These are phyloP conservation scores for Hirtodrosophila histrioides DNA, from an alignment of 2,888 invertebrate species.

Conservation along the genomic window DNA sequence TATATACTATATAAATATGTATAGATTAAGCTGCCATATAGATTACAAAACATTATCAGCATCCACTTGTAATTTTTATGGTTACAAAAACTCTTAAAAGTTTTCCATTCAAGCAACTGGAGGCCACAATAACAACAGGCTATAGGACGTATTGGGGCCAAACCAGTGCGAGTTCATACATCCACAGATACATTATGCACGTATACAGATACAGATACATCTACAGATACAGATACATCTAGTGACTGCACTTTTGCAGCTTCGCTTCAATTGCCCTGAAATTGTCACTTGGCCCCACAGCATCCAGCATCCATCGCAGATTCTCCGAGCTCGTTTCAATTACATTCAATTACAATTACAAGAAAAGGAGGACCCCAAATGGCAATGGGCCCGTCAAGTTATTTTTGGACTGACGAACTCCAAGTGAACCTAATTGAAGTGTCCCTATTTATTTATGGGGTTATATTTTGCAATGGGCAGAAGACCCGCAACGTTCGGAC, in stretches of 20 bases:
- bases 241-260: slow-evolving; percentile 45
- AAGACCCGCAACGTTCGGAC: neutral
- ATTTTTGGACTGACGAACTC: slow-evolving; percentile 61
- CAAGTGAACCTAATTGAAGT: slow-evolving; percentile 54
- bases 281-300: neutral
- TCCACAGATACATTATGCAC: neutral
- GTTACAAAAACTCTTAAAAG: slow-evolving; percentile 34
- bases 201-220: slow-evolving; percentile 2
- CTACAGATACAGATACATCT: slow-evolving; percentile 10
- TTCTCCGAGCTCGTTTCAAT: slow-evolving; percentile 53
- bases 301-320: slow-evolving; percentile 17
- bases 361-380: slow-evolving; percentile 11
- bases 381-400: slow-evolving; percentile 37
- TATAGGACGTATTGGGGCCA: slow-evolving; percentile 58
- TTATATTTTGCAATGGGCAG: slow-evolving; percentile 2
- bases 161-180: slow-evolving; percentile 10
- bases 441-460: slow-evolving; percentile 52
- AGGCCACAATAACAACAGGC: slow-evolving; percentile 20
- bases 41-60: slow-evolving; percentile 63
- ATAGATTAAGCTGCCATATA: slow-evolving; percentile 51
- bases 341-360: slow-evolving; percentile 59
- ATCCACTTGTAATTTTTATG: slow-evolving; percentile 47
- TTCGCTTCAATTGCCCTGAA: neutral
- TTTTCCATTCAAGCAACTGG: slow-evolving; percentile 44
- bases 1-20: slow-evolving; percentile 13